Base-by-base conservation (phyloP, 2,888 invertebrate species). In the Biston stratarius region DNA sequence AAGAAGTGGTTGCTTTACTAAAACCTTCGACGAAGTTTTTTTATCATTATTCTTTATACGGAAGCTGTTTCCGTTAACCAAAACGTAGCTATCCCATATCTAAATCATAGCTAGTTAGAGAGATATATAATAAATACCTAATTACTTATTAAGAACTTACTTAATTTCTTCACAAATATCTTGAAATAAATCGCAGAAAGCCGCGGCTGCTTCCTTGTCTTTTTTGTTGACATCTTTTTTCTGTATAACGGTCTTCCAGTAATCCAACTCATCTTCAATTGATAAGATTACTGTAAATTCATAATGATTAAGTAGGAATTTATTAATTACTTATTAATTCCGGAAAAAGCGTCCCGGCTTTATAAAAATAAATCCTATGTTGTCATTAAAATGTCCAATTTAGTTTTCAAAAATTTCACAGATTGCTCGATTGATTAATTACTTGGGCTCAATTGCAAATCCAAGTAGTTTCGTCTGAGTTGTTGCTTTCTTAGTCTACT, bases 211-310 rank as follows among this genome's bases (percentile, higher is more conserved):
- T 70, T 95, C 95, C 77, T 90, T 94, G 57, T 95, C 94, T 45
- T 95, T 95, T 74, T 93, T 94, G 63, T 66, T 86, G 8, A 89
- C 87, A 78, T 94, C 94, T 61, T 86, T 89, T 56, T 93, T 93
- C 58, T 94, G 90, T n/a, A 91, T 85, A 44, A 95, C 77, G 15
- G 95, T 94, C 71, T 92, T 94, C 97, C 97, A 97, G 83, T 96
- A 96, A 76, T 96, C 95, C 52, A 96, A 88, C 91, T 97, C 97
- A 89, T 97, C 96, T 72, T 95, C 94, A 52, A 96, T 92, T 47
- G 95, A 94, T 73, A 96, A 84, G 57, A 96, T 95, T 55, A 96
- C 96, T 96, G 83, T 44, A 87, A 89, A 71, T 69, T 49, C 24
- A 71, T 42, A 24, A 40, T 24, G 6, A 34, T 5, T 49, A 33